Conservation (phyloP, 2,888 invertebrate genomes). For the Sialis lutaria region DNA sequence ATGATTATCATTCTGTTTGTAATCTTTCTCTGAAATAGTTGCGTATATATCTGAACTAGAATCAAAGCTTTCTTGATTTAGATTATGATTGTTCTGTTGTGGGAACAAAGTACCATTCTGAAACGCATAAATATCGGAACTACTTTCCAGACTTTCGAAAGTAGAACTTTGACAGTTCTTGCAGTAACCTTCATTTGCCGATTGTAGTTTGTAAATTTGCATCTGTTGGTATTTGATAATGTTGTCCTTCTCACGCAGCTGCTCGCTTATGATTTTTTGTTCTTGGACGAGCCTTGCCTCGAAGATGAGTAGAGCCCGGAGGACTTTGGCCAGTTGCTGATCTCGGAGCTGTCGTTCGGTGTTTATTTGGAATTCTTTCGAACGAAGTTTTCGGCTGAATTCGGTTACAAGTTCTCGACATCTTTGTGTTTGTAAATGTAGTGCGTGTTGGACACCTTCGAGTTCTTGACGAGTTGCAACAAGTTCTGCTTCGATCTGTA, state of each 20-base stretch:
- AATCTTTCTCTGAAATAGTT: slow-evolving; percentile 20
- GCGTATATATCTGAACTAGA: slow-evolving; percentile 25
- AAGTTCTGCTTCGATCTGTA: slow-evolving; percentile 48
- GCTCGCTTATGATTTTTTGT: slow-evolving; percentile 49
- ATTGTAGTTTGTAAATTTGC: slow-evolving; percentile 46
- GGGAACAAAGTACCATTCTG: slow-evolving; percentile 14
- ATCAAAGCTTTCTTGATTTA: slow-evolving; percentile 24
- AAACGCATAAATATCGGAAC: slow-evolving; percentile 18
- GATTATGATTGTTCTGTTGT: slow-evolving; percentile 10
- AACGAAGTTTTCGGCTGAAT: slow-evolving; percentile 38
- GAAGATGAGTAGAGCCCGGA: slow-evolving; percentile 49
- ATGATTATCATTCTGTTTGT: slow-evolving; percentile 14
- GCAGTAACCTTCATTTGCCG: slow-evolving; percentile 21
- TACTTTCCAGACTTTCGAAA: slow-evolving; percentile 23
- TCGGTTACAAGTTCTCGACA: slow-evolving; percentile 51
- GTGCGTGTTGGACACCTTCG: slow-evolving; percentile 45
- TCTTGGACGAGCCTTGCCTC: slow-evolving; percentile 56
- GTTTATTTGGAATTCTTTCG: slow-evolving; percentile 38
- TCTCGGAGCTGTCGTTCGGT: slow-evolving; percentile 46
- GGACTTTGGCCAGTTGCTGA: slow-evolving; percentile 50
- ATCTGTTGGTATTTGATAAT: slow-evolving; percentile 50
- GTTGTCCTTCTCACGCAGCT: slow-evolving; percentile 51
- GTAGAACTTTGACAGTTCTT: slow-evolving; percentile 21
- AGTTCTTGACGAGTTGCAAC: slow-evolving; percentile 42
- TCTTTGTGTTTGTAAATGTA: slow-evolving; percentile 44